These are phyloP conservation scores for Crocuta crocuta DNA, from an alignment of 2,113 vertebrate genomes.

Conservation along the genomic window DNA sequence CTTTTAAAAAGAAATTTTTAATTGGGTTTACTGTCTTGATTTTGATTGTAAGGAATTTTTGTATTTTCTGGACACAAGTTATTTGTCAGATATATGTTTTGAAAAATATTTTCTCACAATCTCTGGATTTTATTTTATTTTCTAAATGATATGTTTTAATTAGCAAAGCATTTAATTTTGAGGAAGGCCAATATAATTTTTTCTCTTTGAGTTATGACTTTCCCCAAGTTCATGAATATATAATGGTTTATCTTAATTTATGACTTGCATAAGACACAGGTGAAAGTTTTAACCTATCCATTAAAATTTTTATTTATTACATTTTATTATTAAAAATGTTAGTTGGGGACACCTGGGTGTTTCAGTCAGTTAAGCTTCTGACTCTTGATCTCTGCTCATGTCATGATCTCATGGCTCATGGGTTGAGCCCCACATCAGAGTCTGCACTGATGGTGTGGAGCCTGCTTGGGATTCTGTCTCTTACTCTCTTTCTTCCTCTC, in stretches of 20 bases:
- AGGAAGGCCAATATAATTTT: background rate
- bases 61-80: background rate
- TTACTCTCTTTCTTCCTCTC: too few species aligned
- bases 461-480: too few species aligned
- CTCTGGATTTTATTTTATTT: background rate
- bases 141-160: constrained; percentile 6
- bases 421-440: too few species aligned
- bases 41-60: background rate
- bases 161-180: background rate
- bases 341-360: background rate
- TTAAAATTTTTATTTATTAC: background rate
- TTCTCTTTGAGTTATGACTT: background rate
- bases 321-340: background rate
- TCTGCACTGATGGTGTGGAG: too few species aligned
- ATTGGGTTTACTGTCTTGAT: background rate
- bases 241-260: background rate
- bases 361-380: too few species aligned
- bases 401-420: too few species aligned
- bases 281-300: background rate
- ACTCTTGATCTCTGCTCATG: too few species aligned
- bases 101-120: background rate
- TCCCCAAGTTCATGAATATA: background rate
- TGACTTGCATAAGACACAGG: background rate
- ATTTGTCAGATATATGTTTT: background rate
- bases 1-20: background rate